Evolutionary conservation across 2,113 vertebrate genomes (phyloP).

Genomic region (human (Homo sapiens)): DNA sequence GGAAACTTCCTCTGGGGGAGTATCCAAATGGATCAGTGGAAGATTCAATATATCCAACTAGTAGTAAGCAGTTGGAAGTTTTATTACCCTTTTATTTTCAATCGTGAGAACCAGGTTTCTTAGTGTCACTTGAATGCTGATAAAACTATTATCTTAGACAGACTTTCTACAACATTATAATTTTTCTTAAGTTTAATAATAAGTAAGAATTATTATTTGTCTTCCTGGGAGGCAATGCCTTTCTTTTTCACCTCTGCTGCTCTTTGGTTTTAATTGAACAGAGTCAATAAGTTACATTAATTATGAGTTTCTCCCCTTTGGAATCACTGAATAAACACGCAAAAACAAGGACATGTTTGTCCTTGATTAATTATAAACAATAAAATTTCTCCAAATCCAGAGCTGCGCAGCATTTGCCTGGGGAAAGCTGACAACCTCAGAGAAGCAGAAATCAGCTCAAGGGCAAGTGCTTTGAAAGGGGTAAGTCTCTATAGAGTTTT

Average conservation of each 20-base stretch:
- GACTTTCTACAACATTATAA: neutral
- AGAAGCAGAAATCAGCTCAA: neutral
- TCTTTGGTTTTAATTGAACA: neutral
- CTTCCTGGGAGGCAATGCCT: neutral
- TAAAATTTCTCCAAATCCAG: neutral
- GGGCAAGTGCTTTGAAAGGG: neutral
- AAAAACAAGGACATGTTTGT: neutral
- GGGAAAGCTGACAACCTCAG: neutral
- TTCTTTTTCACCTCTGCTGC: neutral
- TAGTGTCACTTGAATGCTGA: neutral
- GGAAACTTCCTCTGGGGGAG: rapidly evolving
- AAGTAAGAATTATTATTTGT: neutral
- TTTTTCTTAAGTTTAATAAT: neutral
- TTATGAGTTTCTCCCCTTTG: neutral
- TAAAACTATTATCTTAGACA: no score
- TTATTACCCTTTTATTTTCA: neutral
- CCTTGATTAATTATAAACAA: neutral
- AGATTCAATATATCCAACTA: neutral
- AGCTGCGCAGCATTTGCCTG: neutral
- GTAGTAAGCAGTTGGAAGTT: no score
- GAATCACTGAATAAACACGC: neutral
- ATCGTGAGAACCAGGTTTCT: neutral
- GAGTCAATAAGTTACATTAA: neutral
- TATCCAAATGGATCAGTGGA: neutral
- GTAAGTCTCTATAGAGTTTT: neutral